Base-by-base conservation (phyloP, 2,113 vertebrate genomes). In the Cyprinodon brontotheroides region DNA sequence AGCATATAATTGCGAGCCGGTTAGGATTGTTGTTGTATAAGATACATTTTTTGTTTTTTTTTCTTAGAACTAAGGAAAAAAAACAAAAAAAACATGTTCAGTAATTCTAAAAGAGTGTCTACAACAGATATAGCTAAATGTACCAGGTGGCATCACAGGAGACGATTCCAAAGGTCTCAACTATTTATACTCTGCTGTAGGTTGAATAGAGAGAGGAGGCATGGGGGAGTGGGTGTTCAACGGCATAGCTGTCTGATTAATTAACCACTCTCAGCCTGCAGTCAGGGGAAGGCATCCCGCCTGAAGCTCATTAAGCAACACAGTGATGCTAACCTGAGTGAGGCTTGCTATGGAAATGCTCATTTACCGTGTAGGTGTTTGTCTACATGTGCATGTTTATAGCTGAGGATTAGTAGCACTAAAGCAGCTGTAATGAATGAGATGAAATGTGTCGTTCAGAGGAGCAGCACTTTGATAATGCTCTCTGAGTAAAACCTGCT, bases 261-360 rank as follows among this genome's bases (percentile, higher is more conserved):
- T 93, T 93, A 93, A 90, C 80, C 74, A 77, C 87, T 91, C 83
- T 63, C 62, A 65, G 73, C 75, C 89, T 83, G 78, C 84, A 73
- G 86, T 84, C 84, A 78, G 72, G 86, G 83, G 85, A 89, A 86
- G 70, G 85, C 81, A 84, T 85, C 81, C 75, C 85, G 86, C 83
- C 89, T 85, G 65, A 0, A 78, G 89, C 90, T 93, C 89, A 93
- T 94, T 94, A 94, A 91, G 81, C 61, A 73, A 76, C 37, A 77
- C 76, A 70, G 77, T 48, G 72, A 76, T 61, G 61, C 80, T 74
- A 78, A 82, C 80, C 88, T 70, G 53, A 67, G 73, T 77, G 72
- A 67, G 77, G 66, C 53, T 20, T 59, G 67, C 79, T 69, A 71
- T 80, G 79, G 77, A 84, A 86, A 86, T 66, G 36, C 62, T 82